These are phyloP conservation scores for Drosophila sturtevanti DNA, from an alignment of 1,140 invertebrate species.

Conservation along the genomic window DNA sequence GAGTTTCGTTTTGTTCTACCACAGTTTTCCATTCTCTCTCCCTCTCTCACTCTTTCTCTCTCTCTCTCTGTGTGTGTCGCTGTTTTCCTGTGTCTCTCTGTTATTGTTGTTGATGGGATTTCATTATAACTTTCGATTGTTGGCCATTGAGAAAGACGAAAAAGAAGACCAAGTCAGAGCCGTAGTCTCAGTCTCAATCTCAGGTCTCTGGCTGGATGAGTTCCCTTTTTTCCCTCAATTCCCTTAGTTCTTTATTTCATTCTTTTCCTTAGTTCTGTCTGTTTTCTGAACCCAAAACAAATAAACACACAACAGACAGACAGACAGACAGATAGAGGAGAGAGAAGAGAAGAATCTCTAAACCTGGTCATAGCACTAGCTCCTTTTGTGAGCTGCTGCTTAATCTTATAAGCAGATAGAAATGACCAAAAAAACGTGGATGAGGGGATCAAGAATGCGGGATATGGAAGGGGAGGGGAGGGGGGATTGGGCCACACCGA, in stretches of 20 bases:
- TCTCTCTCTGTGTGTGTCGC: not conserved
- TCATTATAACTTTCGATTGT: slow-evolving; percentile 81
- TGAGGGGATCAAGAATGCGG: not conserved
- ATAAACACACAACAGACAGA: slow-evolving; percentile 56
- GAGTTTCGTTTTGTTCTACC: slow-evolving; percentile 36
- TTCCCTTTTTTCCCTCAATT: not conserved
- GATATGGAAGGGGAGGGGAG: not conserved
- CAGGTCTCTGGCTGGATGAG: not conserved
- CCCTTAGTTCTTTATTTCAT: slow-evolving; percentile 8
- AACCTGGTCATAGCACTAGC: slow-evolving; percentile 17
- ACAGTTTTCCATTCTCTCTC: slow-evolving; percentile 2
- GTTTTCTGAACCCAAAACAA: slow-evolving; percentile 65
- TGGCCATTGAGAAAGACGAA: slow-evolving; percentile 54
- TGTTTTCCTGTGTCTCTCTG: slow-evolving; percentile 3
- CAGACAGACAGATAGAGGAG: not conserved
- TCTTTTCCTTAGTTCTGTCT: slow-evolving; percentile 30
- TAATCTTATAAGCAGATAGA: slow-evolving; percentile 77
- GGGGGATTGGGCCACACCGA: slow-evolving; percentile 17
- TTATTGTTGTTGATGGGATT: slow-evolving; percentile 69
- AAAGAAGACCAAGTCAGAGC: slow-evolving; percentile 16
- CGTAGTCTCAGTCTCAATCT: slow-evolving; percentile 1
- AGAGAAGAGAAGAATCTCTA: slow-evolving; percentile 12
- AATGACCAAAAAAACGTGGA: not conserved
- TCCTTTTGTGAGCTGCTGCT: slow-evolving; percentile 47
- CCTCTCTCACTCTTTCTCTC: not conserved